Evolutionary conservation across 1,140 invertebrate species (phyloP).

Genomic region (Belonocnema kinseyi): DNA sequence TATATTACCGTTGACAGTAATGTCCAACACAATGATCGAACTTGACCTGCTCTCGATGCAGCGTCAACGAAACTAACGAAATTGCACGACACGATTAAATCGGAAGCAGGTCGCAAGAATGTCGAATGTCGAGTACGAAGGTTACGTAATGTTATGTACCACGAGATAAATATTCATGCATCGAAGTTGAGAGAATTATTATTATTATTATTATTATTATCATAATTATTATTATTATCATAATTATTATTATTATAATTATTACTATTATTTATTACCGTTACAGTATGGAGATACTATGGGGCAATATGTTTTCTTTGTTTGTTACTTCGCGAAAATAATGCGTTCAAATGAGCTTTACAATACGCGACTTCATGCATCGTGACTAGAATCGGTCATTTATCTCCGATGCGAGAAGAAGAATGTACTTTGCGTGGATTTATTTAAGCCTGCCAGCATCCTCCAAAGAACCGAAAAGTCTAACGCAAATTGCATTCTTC

Average conservation of each 20-base stretch:
- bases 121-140: conserved; percentile 35
- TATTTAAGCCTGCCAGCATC: conserved; percentile 57
- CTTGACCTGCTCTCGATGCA: conserved; percentile 12
- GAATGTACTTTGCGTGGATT: conserved; percentile 38
- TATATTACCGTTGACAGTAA: conserved; percentile 37
- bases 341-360: conserved; percentile 62
- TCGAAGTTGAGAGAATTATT: conserved; percentile 49
- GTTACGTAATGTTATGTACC: conserved; percentile 35
- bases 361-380: conserved; percentile 52
- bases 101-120: conserved; percentile 49
- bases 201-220: conserved; percentile 41
- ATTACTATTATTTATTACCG: conserved; percentile 47
- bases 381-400: conserved; percentile 33
- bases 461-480: conserved; percentile 54
- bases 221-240: conserved; percentile 44
- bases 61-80: conserved; percentile 43
- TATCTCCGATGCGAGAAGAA: conserved; percentile 42
- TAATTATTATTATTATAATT: conserved; percentile 51
- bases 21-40: conserved; percentile 38
- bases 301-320: conserved; percentile 62
- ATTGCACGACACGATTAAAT: conserved; percentile 36
- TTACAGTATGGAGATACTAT: conserved; percentile 57
- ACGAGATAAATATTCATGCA: conserved; percentile 41
- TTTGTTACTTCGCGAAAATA: conserved; percentile 65
- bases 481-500: conserved; percentile 28